These are phyloP conservation scores for Bubo scandiacus DNA, from an alignment of 2,113 vertebrate genomes.

Conservation along the genomic window DNA sequence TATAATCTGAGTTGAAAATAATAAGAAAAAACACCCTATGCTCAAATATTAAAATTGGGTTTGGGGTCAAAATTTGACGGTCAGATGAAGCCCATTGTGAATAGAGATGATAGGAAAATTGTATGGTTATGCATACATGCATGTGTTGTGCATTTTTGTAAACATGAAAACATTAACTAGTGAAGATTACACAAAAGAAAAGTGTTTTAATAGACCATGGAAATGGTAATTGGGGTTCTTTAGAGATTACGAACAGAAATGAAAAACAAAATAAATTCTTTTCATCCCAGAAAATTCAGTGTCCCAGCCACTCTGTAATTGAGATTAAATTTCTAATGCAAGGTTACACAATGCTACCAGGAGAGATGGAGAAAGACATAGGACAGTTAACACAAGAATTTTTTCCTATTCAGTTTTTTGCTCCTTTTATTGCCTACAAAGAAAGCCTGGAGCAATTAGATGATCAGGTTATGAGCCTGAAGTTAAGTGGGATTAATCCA, in stretches of 20 bases:
- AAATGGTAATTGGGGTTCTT: not conserved
- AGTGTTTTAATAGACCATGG: not conserved
- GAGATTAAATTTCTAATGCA: not conserved
- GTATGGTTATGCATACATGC: not conserved
- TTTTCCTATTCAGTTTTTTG: not conserved
- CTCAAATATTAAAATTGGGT: not conserved
- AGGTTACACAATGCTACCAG: not conserved
- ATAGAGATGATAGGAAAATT: not conserved
- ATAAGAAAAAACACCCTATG: not conserved
- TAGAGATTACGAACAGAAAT: not conserved
- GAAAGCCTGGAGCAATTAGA: not conserved
- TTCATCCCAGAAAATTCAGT: not conserved
- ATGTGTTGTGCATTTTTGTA: not conserved
- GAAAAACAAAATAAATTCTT: not conserved
- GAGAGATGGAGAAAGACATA: not conserved
- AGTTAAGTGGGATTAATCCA: not conserved
- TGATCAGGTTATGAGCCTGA: not conserved
- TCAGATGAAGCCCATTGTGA: not conserved
- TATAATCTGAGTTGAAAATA: not conserved
- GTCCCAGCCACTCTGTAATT: not conserved
- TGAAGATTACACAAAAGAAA: not conserved
- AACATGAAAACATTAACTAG: not conserved
- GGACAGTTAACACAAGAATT: fast-evolving
- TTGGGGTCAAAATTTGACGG: not conserved
- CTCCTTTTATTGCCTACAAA: not conserved